Base-by-base conservation (phyloP, 2,797 vertebrate species). In the Enteromius trimaculatus region DNA sequence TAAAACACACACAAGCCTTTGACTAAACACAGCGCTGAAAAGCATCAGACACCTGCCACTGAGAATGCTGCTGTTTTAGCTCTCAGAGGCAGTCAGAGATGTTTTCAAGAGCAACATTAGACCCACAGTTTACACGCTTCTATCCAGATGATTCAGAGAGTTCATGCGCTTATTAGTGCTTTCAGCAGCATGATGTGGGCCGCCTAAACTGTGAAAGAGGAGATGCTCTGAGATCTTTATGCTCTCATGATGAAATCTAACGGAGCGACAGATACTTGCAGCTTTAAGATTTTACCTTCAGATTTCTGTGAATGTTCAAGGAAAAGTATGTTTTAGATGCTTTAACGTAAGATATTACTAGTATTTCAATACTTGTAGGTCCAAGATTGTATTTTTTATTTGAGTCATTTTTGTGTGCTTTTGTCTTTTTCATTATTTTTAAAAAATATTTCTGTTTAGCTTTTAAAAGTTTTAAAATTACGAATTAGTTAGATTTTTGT, bases 1-100 rank as follows among this genome's bases (percentile, higher is more conserved):
- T 77, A 23, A 64, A 70, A 34, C 53, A 47, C 68, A 77, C 58
- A 62, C 74, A 71, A 49, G 23, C 66, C 79, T 78, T 82, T 78
- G 84, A 82, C 66, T 82, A 78, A 77, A 85, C 71, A 77, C 69
- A 23, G 66, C 34, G 75, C 64, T 85, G 84, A 85, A 82, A 81
- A 68, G 55, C 31, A 37, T 51, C 49, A 65, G 77, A 83, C 81
- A 81, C 86, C 78, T 34, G 26, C 7, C 26, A 11, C 10, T 34
- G 49, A 74, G 1, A 0, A n/a, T 76, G 74, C 23, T 39, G 39
- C 16, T 49, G 53, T 42, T 71, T 19, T 21, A 8, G 31, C 64
- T 68, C 34, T 39, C 71, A 34, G 47, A 53, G 4, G 29, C 16
- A 11, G 70, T 31, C 9, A 26, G 39, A 29, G 69, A 19, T 23